phyloP scores from a whole-genome alignment of 2,797 vertebrate genomes.

The Halcyon smyrnensis region DNA sequence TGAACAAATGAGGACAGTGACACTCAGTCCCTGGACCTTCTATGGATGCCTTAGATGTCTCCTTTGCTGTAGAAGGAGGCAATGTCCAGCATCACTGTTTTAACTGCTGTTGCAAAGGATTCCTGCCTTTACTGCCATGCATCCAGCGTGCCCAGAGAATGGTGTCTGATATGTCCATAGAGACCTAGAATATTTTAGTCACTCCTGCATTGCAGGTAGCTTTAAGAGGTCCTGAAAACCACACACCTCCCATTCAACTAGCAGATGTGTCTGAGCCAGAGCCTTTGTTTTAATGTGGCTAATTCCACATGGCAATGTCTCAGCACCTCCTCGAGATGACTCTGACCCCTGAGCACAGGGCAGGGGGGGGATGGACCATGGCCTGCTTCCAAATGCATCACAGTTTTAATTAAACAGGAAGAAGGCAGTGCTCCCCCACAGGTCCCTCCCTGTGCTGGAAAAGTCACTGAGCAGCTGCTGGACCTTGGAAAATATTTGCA shows the following conservation, averaged over 20 bases:
- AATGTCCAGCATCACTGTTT: background rate
- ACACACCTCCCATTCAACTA: background rate
- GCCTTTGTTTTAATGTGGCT: background rate
- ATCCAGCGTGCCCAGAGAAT: background rate
- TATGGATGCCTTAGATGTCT: background rate
- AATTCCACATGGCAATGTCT: background rate
- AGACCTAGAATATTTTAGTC: background rate
- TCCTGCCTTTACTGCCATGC: background rate
- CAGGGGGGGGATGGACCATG: accelerated
- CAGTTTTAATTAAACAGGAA: constrained; percentile 19
- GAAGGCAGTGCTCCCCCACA: background rate
- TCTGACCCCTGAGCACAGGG: background rate
- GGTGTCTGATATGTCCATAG: background rate
- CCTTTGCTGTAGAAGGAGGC: background rate
- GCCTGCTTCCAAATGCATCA: background rate
- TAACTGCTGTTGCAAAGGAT: background rate
- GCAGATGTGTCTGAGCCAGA: background rate
- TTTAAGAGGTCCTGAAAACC: background rate
- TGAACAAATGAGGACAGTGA: background rate
- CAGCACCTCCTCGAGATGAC: background rate
- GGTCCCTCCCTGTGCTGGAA: background rate
- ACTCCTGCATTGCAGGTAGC: background rate
- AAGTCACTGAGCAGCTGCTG: constrained; percentile 1
- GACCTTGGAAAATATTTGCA: constrained; percentile 4
- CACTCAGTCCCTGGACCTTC: background rate